Evolutionary conservation across 2,113 vertebrate species (phyloP).

Genomic region (Mixornis gularis): DNA sequence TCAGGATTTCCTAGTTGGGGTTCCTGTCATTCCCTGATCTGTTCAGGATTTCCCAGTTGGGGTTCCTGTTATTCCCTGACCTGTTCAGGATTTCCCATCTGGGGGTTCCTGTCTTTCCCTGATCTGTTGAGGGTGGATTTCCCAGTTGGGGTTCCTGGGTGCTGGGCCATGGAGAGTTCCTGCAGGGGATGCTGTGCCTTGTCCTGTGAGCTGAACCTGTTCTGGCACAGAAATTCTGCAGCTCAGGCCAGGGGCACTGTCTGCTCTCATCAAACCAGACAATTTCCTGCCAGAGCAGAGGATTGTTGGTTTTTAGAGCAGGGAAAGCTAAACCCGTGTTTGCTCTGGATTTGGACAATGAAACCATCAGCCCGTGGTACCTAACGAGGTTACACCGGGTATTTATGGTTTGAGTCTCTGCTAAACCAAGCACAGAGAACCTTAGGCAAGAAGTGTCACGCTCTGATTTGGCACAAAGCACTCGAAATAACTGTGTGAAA

Average conservation of each 20-base stretch:
- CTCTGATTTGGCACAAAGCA: not conserved
- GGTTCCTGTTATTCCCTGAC: too few species aligned
- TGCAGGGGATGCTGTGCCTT: not conserved
- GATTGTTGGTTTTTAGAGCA: not conserved
- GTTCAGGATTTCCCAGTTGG: too few species aligned
- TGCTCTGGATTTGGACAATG: not conserved
- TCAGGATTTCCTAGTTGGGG: too few species aligned
- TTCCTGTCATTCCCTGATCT: too few species aligned
- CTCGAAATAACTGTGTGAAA: not conserved
- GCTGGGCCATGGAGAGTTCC: not conserved
- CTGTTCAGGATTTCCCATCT: too few species aligned
- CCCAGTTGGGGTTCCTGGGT: too few species aligned
- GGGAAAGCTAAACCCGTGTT: not conserved
- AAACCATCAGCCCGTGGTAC: not conserved
- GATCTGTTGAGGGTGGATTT: too few species aligned
- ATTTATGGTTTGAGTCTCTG: not conserved
- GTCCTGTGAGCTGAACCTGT: fast-evolving
- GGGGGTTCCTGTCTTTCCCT: too few species aligned
- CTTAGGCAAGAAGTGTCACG: not conserved
- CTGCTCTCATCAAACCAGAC: not conserved
- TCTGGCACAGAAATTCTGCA: fast-evolving
- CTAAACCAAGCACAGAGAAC: not conserved
- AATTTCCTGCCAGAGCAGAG: fast-evolving
- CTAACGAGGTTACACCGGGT: not conserved
- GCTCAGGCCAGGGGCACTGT: not conserved